phyloP scores from a whole-genome alignment of 2,888 invertebrate genomes.

The Tinea pellionella region DNA sequence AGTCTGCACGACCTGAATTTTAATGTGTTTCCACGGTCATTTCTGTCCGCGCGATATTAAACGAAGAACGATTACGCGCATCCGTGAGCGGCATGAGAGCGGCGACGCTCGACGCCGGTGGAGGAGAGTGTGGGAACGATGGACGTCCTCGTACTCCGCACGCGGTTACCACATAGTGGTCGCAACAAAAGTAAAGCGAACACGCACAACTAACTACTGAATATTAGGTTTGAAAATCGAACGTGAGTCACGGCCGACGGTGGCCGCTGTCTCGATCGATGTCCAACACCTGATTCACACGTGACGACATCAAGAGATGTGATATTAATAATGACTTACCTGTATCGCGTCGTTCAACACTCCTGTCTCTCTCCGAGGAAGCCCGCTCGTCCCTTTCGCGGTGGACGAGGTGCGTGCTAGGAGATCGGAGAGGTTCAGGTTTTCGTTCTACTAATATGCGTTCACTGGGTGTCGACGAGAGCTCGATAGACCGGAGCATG shows the following conservation, averaged over 20 bases:
- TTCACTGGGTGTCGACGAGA: conserved; percentile 55
- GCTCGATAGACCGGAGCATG: conserved; percentile 83
- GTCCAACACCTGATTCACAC: conserved; percentile 27
- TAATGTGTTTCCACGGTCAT: conserved; percentile 28
- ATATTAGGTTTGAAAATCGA: conserved; percentile 35
- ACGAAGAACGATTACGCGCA: conserved; percentile 44
- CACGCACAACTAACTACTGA: conserved; percentile 49
- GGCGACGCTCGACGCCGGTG: conserved; percentile 13
- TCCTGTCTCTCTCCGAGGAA: conserved; percentile 48
- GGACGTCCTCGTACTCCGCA: conserved; percentile 38
- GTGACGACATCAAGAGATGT: conserved; percentile 20
- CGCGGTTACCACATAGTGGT: conserved; percentile 16
- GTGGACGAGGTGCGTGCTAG: conserved; percentile 26
- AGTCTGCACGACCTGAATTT: conserved; percentile 38
- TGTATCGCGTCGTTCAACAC: conserved; percentile 49
- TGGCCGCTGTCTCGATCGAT: conserved; percentile 37
- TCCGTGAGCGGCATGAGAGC: conserved; percentile 44
- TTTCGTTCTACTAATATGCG: conserved; percentile 46
- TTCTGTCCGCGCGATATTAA: conserved; percentile 11
- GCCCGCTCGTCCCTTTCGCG: conserved; percentile 29
- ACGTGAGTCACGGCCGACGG: conserved; percentile 22
- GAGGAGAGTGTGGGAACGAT: conserved; percentile 39
- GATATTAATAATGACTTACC: conserved; percentile 34
- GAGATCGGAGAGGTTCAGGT: conserved; percentile 50
- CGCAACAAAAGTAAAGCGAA: conserved; percentile 45